These are phyloP conservation scores for Busseola fusca DNA, from an alignment of 2,888 invertebrate species.

Conservation along the genomic window DNA sequence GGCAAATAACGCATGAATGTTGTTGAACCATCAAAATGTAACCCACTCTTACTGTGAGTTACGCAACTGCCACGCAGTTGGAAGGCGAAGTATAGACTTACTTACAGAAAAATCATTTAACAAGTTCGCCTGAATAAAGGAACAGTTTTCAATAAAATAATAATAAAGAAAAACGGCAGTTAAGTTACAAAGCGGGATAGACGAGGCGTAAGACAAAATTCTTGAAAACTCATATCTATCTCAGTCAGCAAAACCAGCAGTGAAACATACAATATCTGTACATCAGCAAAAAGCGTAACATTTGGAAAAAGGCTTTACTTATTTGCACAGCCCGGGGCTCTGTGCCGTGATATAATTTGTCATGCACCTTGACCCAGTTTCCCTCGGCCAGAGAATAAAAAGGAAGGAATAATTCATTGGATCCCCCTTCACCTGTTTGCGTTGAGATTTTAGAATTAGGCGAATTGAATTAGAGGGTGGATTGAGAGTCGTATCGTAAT, in stretches of 20 bases:
- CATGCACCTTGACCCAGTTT: slow-evolving; percentile 79
- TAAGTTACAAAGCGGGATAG: slow-evolving; percentile 4
- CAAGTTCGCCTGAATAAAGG: background rate
- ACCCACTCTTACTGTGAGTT: too few species aligned
- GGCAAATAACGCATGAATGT: too few species aligned
- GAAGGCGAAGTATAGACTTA: background rate
- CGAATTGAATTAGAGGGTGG: slow-evolving; percentile 55
- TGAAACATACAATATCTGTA: slow-evolving; percentile 61
- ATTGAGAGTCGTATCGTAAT: slow-evolving; percentile 52
- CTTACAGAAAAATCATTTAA: too few species aligned
- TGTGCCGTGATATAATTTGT: slow-evolving; percentile 76
- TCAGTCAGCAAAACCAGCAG: slow-evolving; percentile 54
- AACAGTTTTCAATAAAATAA: background rate
- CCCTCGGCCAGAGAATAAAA: slow-evolving; percentile 57
- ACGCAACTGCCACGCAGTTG: too few species aligned
- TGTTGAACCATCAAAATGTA: too few species aligned
- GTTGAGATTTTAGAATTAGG: slow-evolving; percentile 66
- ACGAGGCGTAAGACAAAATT: slow-evolving; percentile 34
- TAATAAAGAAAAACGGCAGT: background rate
- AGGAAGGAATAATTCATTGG: slow-evolving; percentile 69
- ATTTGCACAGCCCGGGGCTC: slow-evolving; percentile 73
- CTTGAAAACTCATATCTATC: slow-evolving; percentile 52
- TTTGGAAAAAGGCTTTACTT: slow-evolving; percentile 76
- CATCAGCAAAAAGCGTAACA: slow-evolving; percentile 70
- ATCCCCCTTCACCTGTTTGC: slow-evolving; percentile 64